Percentiles rank a stretch among this genome's conserved stretches.
phyloP scores from a whole-genome alignment of 2,113 vertebrate genomes.

The Oryctolagus cuniculus region mOryCun1.1 NC_091453.1:104952001-104952500 shows the following conservation, averaged over 20 bases:
- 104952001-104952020: not conserved
- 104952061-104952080: not conserved
- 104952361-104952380: not conserved
- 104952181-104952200: not conserved
- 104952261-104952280: not conserved
- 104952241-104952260: not conserved
- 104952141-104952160: not conserved
- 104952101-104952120: not conserved
- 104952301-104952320: not conserved
- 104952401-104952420: not conserved
- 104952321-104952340: not conserved
- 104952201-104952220: not conserved
- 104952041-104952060: not conserved
- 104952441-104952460: not conserved
- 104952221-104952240: not conserved
- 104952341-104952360: not conserved
- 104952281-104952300: not conserved
- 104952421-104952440: not conserved
- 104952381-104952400: not conserved
- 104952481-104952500: not conserved
- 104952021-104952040: not conserved
- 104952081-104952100: not conserved
- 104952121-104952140: not conserved
- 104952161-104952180: not conserved
- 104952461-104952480: not conserved